Evolutionary conservation across 2,113 vertebrate genomes (phyloP).

Genomic region (Emydura subglobosa): DNA sequence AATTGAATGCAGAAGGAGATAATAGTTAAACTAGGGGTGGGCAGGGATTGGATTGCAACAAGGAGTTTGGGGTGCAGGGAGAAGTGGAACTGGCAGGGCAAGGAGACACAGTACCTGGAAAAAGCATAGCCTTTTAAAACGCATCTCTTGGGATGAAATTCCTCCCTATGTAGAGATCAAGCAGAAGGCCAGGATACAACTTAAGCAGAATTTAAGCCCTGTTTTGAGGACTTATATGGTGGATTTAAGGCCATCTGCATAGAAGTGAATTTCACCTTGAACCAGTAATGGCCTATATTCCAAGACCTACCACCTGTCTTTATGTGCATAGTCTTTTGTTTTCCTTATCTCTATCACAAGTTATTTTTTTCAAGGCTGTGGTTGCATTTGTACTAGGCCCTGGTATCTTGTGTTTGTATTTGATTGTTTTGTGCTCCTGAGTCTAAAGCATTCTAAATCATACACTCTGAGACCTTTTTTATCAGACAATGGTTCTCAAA

Average conservation of each 20-base stretch:
- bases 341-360: not conserved
- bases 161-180: not conserved
- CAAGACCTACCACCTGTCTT: not conserved
- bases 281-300: not conserved
- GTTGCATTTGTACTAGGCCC: not conserved
- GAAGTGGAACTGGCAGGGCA: not conserved
- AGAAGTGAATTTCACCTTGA: not conserved
- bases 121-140: not conserved
- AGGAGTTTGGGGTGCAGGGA: not conserved
- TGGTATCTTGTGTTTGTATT: not conserved
- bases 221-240: not conserved
- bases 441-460: not conserved
- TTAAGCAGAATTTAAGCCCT: not conserved
- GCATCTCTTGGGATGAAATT: not conserved
- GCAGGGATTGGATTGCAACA: not conserved
- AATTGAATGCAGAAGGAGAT: not conserved
- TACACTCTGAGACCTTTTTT: not conserved
- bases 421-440: not conserved
- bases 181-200: not conserved
- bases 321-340: not conserved
- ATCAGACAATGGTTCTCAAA: not conserved
- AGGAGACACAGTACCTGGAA: too few species aligned
- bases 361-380: not conserved
- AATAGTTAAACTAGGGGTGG: not conserved
- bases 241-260: not conserved